Conservation (phyloP, 37 sponge, comb jelly and placozoan species). For the Halichondria panicea region DNA sequence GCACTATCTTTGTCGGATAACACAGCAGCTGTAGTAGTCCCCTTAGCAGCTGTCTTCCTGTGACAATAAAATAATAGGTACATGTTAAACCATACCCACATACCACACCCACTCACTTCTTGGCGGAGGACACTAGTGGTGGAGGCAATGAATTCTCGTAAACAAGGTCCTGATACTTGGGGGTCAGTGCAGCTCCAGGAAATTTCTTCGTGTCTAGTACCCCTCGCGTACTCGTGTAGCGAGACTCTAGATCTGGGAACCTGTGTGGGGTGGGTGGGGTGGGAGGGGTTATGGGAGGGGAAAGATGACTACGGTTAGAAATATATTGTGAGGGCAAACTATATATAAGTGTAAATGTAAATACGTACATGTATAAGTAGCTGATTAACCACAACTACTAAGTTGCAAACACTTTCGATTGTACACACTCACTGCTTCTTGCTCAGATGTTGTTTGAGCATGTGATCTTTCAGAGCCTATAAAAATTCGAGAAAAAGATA, state of each 20-base stretch:
- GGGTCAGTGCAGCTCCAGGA: neutral
- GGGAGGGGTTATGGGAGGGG: constrained; percentile 12
- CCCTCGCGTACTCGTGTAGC: constrained; percentile 12
- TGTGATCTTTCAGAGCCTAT: constrained; percentile 49
- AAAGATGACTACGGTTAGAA: neutral
- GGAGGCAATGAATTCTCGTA: constrained; percentile 2
- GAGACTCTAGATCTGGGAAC: constrained; percentile 17
- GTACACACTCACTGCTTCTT: constrained; percentile 38
- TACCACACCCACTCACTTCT: neutral
- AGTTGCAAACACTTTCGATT: neutral
- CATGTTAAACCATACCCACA: neutral
- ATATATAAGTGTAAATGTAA: neutral
- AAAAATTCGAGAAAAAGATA: neutral
- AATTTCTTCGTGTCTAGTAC: constrained; percentile 34
- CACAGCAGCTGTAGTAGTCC: neutral
- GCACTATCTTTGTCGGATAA: no score
- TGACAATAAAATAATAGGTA: neutral
- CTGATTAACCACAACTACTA: neutral
- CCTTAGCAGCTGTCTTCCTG: neutral
- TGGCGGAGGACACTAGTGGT: neutral
- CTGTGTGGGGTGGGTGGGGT: constrained; percentile 19
- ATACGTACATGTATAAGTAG: neutral
- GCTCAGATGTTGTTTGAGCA: constrained; percentile 43
- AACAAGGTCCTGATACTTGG: constrained; percentile 7
- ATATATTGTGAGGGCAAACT: neutral